Percentiles rank a stretch among this genome's conserved stretches.
phyloP scores from a whole-genome alignment of 2,113 vertebrate genomes.

The Scartelaos histophorus region DNA sequence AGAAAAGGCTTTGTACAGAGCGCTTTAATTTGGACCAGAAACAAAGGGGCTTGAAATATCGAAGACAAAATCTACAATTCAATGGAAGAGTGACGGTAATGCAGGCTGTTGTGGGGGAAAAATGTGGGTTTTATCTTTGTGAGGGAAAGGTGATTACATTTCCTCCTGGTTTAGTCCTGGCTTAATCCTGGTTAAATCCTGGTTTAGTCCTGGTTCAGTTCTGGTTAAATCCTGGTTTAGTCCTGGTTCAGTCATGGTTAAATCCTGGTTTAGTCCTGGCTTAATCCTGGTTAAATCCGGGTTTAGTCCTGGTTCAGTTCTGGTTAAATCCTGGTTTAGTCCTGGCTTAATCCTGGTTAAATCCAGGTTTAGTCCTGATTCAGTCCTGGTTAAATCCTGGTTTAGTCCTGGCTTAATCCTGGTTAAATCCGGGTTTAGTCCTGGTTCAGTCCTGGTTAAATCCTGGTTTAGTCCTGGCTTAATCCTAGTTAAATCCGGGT shows the following conservation, averaged over 20 bases:
- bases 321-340: not conserved
- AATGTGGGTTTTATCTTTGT: not conserved
- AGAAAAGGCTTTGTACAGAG: constrained; percentile 60
- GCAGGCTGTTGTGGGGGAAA: constrained; percentile 58
- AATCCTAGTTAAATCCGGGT: not conserved
- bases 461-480: constrained; percentile 3
- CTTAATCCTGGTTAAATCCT: not conserved
- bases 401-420: no score
- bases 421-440: not conserved
- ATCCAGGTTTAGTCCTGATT: constrained; percentile 1
- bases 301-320: constrained; percentile 7
- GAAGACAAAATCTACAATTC: constrained; percentile 29
- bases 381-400: not conserved
- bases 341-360: constrained; percentile 1
- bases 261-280: not conserved
- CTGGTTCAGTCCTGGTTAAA: constrained; percentile 1
- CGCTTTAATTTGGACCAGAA: constrained; percentile 49
- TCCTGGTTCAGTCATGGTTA: not conserved
- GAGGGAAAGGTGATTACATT: constrained; percentile 3
- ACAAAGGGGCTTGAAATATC: constrained; percentile 33
- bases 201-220: constrained; percentile 8
- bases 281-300: not conserved
- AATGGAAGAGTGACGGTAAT: constrained; percentile 42
- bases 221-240: not conserved
- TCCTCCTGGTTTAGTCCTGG: constrained; percentile 8